These are phyloP conservation scores for Phenganax marumi DNA, from an alignment of 92 coral and sea anemone species.

Conservation along the genomic window DNA sequence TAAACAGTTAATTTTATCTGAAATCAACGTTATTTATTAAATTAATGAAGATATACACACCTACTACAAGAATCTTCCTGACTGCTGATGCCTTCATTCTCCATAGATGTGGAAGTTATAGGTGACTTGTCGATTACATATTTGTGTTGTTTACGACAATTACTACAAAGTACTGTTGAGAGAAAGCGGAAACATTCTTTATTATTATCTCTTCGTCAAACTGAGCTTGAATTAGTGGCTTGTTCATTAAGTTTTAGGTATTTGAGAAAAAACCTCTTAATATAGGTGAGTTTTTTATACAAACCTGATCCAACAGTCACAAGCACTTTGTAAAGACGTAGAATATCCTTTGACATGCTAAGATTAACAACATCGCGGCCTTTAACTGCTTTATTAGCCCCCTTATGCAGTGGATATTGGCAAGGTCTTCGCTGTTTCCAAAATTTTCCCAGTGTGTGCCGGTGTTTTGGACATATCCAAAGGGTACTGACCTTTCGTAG, in stretches of 20 bases:
- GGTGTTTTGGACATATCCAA: not conserved
- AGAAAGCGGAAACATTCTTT: not conserved
- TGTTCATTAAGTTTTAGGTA: no score
- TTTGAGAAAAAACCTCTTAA: no score
- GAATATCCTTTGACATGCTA: slow-evolving; percentile 11
- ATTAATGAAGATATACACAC: not conserved
- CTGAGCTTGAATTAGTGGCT: no score
- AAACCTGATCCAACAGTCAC: slow-evolving; percentile 43
- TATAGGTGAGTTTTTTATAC: no score
- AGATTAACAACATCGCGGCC: slow-evolving; percentile 32
- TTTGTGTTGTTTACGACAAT: slow-evolving; percentile 11
- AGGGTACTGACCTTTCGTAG: not conserved
- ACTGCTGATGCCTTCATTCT: slow-evolving; percentile 3
- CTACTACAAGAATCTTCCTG: not conserved
- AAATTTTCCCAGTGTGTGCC: slow-evolving; percentile 23
- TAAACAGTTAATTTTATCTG: not conserved
- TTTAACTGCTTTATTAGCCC: not conserved
- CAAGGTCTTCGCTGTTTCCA: slow-evolving; percentile 29
- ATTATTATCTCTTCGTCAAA: no score
- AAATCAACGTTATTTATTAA: not conserved
- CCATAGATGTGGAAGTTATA: not conserved
- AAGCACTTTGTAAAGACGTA: slow-evolving; percentile 8
- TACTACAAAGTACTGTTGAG: not conserved
- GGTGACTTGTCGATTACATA: slow-evolving; percentile 10
- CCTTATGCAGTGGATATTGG: not conserved